Base-by-base conservation (phyloP, 2,797 vertebrate species). In the Microchirus variegatus region DNA sequence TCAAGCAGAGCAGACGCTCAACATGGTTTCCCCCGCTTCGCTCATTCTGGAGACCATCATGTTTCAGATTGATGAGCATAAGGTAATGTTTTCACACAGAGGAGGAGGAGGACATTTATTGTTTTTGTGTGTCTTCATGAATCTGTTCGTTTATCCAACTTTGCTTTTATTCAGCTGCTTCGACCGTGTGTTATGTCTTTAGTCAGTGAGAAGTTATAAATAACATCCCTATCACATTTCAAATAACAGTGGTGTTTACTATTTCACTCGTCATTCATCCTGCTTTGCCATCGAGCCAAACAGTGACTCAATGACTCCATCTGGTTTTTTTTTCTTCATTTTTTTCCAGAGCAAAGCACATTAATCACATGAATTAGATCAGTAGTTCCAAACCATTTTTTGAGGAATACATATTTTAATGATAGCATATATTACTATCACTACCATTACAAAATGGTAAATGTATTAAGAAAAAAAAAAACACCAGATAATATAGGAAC, bases 41-140 rank as follows among this genome's bases (percentile, higher is more conserved):
- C 96, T 99, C 84, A 96, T 99, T 70, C 87, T 99, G 90, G 98
- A 99, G 77, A 99, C 96, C 65, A 94, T 96, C 87, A 89, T 97
- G 84, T 99, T 99, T 94, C 98, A 99, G 92, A 98, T 99, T 60
- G 97, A 99, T 82, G 98, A 99, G 81, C 98, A 99, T 87, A 99
- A 98, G 96, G 98, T 98, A 75, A 68, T 55, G 15, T 68, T 56
- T 77, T 46, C 13, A 37, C 17, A 4, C 41, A 51, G 35, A 54
- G 12, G 40, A 19, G 3, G 4, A 14, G 13, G 26, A 12, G n/a
- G n/a, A n/a, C n/a, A n/a, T n/a, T 38, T 38, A 9, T 10, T 15
- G 12, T 42, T 42, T 42, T 13, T 42, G 2, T 14, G 2, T 42
- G 2, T 12, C 0, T 15, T 42, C 13, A 15, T 22, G 22, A 22